These are phyloP conservation scores for Carlito syrichta DNA, from an alignment of 2,113 vertebrate species.

Conservation along the genomic window DNA sequence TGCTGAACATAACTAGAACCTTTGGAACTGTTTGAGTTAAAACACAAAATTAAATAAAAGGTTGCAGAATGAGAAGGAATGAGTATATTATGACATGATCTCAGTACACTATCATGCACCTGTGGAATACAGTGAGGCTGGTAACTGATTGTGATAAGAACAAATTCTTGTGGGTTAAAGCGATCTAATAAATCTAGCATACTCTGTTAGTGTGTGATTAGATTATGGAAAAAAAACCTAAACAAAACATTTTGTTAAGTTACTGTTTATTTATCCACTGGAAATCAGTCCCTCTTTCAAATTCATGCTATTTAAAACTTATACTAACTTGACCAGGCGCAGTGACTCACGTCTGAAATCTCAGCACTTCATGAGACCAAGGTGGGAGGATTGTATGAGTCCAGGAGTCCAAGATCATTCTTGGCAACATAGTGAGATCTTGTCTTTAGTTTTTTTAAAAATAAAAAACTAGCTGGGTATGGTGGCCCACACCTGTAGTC, in stretches of 20 bases:
- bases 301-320: background rate
- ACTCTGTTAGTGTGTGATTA: background rate
- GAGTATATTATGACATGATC: background rate
- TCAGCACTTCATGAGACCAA: too few species aligned
- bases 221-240: background rate
- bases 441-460: too few species aligned
- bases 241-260: background rate
- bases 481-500: too few species aligned
- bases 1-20: background rate
- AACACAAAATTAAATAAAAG: conserved; percentile 24
- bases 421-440: too few species aligned
- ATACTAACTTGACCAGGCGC: too few species aligned
- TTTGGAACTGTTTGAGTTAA: background rate
- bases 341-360: too few species aligned
- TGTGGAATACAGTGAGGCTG: background rate
- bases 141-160: background rate
- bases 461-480: too few species aligned
- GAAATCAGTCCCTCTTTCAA: conserved; percentile 14
- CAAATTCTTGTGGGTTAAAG: background rate
- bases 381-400: too few species aligned
- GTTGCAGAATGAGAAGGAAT: background rate
- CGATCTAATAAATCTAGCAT: background rate
- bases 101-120: background rate
- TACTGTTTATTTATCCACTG: background rate
- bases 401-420: too few species aligned